Percentiles rank a stretch among this genome's conserved stretches.
These are phyloP conservation scores for Hormiphora californensis DNA, from an alignment of 37 sponge, comb jelly and placozoan genomes.

Conservation along the genomic window DNA sequence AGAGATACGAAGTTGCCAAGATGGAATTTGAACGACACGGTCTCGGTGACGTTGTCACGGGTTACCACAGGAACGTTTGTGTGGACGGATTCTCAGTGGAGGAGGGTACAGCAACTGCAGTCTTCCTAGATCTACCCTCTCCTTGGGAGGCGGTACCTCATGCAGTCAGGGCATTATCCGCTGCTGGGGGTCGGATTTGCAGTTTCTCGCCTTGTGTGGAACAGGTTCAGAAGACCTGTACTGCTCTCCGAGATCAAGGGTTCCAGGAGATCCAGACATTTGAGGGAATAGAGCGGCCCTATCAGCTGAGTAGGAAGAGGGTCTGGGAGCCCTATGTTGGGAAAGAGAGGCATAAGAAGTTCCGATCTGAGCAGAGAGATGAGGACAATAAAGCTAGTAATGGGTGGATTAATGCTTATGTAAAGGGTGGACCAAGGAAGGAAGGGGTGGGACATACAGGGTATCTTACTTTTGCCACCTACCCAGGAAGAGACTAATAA, in stretches of 20 bases:
- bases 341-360: slow-evolving; percentile 33
- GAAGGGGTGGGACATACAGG: slow-evolving; percentile 86
- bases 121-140: slow-evolving; percentile 84
- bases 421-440: slow-evolving; percentile 63
- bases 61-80: slow-evolving; percentile 79
- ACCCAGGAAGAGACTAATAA: slow-evolving; percentile 49
- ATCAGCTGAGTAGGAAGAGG: slow-evolving; percentile 43
- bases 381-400: background rate
- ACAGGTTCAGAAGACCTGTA: slow-evolving; percentile 87
- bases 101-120: slow-evolving; percentile 75
- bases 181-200: slow-evolving; percentile 69
- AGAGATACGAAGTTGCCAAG: slow-evolving; percentile 69
- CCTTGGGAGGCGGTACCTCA: slow-evolving; percentile 84
- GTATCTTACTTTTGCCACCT: slow-evolving; percentile 80
- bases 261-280: slow-evolving; percentile 63
- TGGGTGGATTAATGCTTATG: slow-evolving; percentile 7
- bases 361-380: background rate
- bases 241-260: slow-evolving; percentile 59
- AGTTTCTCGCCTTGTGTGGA: slow-evolving; percentile 97
- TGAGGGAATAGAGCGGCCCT: slow-evolving; percentile 24
- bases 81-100: slow-evolving; percentile 78
- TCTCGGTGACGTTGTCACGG: slow-evolving; percentile 69
- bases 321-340: slow-evolving; percentile 47
- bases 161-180: slow-evolving; percentile 2
- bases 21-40: slow-evolving; percentile 82